Evolutionary conservation across 2,113 vertebrate species (phyloP).

Genomic region (Semnornis frantzii): DNA sequence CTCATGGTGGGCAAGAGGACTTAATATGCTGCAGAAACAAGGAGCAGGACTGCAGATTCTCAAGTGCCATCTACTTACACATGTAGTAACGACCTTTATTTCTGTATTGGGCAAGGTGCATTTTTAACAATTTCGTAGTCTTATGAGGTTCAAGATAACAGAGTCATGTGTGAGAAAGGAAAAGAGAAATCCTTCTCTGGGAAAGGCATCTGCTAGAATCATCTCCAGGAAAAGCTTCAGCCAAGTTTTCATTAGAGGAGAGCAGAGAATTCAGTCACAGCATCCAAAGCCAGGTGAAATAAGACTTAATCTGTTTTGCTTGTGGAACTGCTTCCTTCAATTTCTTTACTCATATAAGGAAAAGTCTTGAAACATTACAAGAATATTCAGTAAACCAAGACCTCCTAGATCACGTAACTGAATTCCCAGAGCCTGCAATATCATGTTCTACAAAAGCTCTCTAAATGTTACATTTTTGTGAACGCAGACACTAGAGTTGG

Average conservation of each 20-base stretch:
- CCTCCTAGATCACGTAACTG: not conserved
- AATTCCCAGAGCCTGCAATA: not conserved
- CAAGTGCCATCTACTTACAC: not conserved
- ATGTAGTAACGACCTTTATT: accelerated
- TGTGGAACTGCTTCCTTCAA: not conserved
- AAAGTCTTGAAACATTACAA: not conserved
- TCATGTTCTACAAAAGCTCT: not conserved
- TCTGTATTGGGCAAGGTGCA: accelerated
- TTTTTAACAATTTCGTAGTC: not conserved
- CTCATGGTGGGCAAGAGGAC: accelerated
- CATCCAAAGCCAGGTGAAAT: not conserved
- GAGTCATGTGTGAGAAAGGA: accelerated
- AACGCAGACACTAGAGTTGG: not conserved
- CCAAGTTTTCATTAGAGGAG: not conserved
- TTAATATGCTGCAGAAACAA: accelerated
- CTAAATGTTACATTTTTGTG: not conserved
- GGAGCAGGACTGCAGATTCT: not conserved
- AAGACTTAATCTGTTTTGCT: accelerated
- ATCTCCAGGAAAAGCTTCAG: not conserved
- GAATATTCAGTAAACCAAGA: not conserved
- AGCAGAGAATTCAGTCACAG: not conserved
- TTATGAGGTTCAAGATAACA: not conserved
- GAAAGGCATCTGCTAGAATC: not conserved
- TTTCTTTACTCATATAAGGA: not conserved
- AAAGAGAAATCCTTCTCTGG: not conserved